phyloP scores from a whole-genome alignment of 2,888 invertebrate species.

The Euphydryas editha region DNA sequence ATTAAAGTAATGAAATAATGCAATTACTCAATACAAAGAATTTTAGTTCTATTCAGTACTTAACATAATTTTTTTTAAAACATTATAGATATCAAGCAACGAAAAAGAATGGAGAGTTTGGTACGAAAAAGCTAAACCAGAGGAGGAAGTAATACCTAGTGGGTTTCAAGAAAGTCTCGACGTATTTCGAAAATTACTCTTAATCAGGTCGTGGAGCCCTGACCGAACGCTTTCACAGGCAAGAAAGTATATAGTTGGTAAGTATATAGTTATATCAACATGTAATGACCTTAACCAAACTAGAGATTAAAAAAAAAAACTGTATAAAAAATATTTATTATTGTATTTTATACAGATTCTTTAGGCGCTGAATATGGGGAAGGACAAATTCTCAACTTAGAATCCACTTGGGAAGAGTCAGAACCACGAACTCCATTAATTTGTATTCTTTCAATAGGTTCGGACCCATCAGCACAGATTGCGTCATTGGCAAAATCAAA shows the following conservation, averaged over 20 bases:
- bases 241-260: constrained; percentile 93
- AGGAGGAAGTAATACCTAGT: constrained; percentile 95
- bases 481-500: constrained; percentile 93
- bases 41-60: not conserved
- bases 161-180: constrained; percentile 94
- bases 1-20: constrained; percentile 77
- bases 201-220: constrained; percentile 97
- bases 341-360: constrained; percentile 84
- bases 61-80: not conserved
- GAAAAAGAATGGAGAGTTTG: constrained; percentile 95
- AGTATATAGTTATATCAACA: constrained; percentile 29
- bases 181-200: constrained; percentile 93
- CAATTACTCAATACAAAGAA: not conserved
- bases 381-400: constrained; percentile 95
- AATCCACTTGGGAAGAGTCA: constrained; percentile 95
- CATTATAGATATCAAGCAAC: constrained; percentile 87
- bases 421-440: constrained; percentile 94
- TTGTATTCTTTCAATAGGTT: constrained; percentile 96
- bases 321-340: no score
- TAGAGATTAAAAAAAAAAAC: no score
- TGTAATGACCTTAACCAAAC: not conserved
- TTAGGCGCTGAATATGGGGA: constrained; percentile 95
- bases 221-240: constrained; percentile 97
- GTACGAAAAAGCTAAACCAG: constrained; percentile 97
- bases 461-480: constrained; percentile 98